Evolutionary conservation across 1,140 invertebrate genomes (phyloP).

Genomic region (Bombus affinis): DNA sequence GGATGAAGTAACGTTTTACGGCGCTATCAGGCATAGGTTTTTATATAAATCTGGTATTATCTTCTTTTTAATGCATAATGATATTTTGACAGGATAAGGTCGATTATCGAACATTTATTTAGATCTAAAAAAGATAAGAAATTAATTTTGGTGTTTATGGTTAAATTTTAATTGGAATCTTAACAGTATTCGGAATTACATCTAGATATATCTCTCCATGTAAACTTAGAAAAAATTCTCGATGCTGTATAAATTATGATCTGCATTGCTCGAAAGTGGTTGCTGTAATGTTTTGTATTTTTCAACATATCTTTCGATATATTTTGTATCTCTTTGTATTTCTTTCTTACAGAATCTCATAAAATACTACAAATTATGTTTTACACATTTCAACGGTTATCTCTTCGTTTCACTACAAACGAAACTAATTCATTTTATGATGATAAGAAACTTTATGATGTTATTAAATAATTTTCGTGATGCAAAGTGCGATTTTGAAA

Average conservation of each 20-base stretch:
- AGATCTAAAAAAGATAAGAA: background rate
- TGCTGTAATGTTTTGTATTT: background rate
- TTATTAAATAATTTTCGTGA: background rate
- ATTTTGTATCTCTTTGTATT: too few species aligned
- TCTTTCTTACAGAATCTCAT: background rate
- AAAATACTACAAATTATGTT: background rate
- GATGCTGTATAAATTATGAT: background rate
- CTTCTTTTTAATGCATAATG: constrained; percentile 3
- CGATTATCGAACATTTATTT: background rate
- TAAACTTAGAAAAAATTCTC: background rate
- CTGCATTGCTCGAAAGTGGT: background rate
- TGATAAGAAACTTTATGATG: background rate
- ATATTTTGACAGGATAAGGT: background rate
- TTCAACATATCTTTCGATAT: too few species aligned
- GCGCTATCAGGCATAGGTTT: background rate
- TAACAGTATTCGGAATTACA: background rate
- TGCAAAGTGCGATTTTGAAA: background rate
- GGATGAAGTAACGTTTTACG: constrained; percentile 34
- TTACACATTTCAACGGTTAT: background rate
- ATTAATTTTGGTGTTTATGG: background rate
- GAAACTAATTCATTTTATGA: background rate
- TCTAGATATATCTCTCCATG: background rate
- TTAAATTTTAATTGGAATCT: background rate
- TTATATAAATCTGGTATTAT: constrained; percentile 20
- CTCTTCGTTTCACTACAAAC: background rate